These are phyloP conservation scores for Pelecanus crispus DNA, from an alignment of 2,113 vertebrate species.

Conservation along the genomic window DNA sequence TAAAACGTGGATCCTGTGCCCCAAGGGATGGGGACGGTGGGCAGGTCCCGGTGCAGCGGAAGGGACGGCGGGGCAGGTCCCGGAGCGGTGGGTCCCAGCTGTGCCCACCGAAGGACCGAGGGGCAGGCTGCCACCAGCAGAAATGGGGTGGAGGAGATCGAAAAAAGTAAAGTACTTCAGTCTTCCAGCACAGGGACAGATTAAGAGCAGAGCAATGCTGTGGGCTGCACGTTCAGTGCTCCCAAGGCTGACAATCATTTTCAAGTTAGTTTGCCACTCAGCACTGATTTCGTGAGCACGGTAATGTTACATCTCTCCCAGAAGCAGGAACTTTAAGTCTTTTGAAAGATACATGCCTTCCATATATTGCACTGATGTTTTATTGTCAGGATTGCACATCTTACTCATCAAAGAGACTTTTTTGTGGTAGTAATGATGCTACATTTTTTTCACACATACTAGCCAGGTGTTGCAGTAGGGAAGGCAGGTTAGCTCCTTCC, in stretches of 20 bases:
- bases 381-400: neutral
- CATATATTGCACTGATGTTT: neutral
- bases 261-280: neutral
- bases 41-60: neutral
- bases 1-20: neutral
- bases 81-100: neutral
- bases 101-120: rapidly evolving
- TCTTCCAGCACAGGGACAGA: neutral
- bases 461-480: neutral
- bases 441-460: rapidly evolving
- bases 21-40: neutral
- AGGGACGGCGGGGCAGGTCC: neutral
- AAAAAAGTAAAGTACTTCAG: neutral
- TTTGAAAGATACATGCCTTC: neutral
- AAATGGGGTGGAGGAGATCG: neutral
- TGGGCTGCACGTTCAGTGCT: neutral
- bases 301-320: neutral
- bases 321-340: neutral
- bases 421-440: no score
- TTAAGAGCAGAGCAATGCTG: neutral
- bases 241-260: neutral
- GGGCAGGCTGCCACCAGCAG: neutral
- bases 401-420: neutral
- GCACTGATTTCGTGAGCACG: neutral
- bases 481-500: neutral